A percentile compares a stretch with the other conserved stretches of the same genome.
phyloP scores from a whole-genome alignment of 2,797 vertebrate genomes.

The Protonibea diacanthus region DNA sequence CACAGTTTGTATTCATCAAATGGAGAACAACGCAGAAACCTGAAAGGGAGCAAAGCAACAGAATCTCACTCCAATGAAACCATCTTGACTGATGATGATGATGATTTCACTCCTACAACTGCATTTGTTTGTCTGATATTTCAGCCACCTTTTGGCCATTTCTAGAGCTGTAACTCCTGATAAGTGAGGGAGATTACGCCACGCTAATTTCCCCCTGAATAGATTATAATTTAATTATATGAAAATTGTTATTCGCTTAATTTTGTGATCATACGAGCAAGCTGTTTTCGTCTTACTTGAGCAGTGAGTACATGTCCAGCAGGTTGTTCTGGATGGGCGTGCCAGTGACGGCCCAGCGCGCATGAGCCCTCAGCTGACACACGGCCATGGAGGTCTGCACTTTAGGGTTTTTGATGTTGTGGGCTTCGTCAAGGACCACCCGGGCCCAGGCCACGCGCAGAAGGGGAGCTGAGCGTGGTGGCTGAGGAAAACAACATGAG shows the following conservation, averaged over 20 bases:
- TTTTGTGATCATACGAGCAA: neutral
- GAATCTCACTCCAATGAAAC: neutral
- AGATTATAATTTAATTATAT: neutral
- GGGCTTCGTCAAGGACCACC: slow-evolving; percentile 94
- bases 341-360: slow-evolving; percentile 97
- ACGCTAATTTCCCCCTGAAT: neutral
- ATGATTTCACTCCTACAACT: neutral
- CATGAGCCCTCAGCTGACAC: slow-evolving; percentile 88
- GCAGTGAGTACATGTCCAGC: slow-evolving; percentile 95
- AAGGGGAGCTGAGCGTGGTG: slow-evolving; percentile 79
- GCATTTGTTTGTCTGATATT: no score
- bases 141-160: neutral
- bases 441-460: slow-evolving; percentile 91
- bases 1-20: slow-evolving; percentile 96
- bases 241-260: neutral
- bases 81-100: neutral
- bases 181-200: neutral
- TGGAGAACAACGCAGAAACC: slow-evolving; percentile 94
- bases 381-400: slow-evolving; percentile 94
- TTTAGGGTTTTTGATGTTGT: slow-evolving; percentile 95
- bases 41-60: slow-evolving; percentile 53
- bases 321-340: slow-evolving; percentile 99
- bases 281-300: slow-evolving; percentile 87
- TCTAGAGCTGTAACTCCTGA: neutral
- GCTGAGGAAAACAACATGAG: slow-evolving; percentile 50